Evolutionary conservation across 2,113 vertebrate genomes (phyloP).

Genomic region (Sapajus apella): DNA sequence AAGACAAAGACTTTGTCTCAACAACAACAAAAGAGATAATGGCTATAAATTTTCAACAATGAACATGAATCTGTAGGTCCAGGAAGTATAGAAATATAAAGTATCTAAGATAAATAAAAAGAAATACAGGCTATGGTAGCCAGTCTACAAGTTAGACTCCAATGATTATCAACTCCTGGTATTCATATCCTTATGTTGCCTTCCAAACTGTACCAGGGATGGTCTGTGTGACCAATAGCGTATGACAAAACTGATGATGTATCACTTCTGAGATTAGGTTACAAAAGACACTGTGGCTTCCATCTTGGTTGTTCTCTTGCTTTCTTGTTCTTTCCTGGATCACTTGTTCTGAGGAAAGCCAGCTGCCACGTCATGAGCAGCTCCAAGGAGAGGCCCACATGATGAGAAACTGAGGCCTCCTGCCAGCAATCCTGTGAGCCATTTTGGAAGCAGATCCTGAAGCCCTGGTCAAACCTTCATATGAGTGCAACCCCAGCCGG

Average conservation of each 20-base stretch:
- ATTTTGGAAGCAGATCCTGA: background rate
- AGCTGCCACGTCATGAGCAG: background rate
- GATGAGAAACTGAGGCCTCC: background rate
- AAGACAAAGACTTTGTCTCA: too few species aligned
- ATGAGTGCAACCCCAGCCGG: background rate
- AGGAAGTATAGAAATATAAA: background rate
- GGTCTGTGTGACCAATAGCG: background rate
- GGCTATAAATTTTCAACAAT: slow-evolving; percentile 17
- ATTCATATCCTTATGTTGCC: background rate
- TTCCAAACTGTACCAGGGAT: background rate
- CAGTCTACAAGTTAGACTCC: background rate
- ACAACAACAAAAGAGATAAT: background rate
- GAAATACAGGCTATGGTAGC: background rate
- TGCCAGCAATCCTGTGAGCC: background rate
- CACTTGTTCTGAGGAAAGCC: background rate
- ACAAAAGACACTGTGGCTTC: slow-evolving; percentile 1
- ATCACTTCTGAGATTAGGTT: background rate
- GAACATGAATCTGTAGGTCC: slow-evolving; percentile 1
- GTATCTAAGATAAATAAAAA: slow-evolving; percentile 5
- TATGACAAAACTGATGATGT: background rate
- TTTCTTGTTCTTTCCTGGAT: background rate
- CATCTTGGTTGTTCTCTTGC: background rate
- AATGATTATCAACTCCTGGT: background rate
- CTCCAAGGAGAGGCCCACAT: background rate
- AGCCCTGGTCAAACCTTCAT: background rate